Conservation (phyloP, 2,797 vertebrate species). For the Monodelphis domestica region DNA sequence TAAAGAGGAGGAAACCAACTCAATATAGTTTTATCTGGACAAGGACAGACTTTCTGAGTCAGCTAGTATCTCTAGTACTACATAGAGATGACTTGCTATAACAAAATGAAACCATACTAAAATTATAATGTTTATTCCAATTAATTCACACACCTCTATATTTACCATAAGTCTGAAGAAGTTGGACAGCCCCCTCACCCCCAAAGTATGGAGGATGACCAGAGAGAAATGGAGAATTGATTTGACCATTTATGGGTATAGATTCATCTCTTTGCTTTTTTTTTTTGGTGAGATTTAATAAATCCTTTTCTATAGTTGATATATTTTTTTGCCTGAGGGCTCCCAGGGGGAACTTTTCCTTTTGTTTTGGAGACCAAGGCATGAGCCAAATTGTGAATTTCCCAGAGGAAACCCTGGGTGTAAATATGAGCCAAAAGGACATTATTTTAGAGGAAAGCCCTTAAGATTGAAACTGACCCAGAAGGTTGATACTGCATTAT, state of each 20-base stretch:
- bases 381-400: neutral
- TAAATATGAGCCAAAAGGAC: neutral
- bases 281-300: neutral
- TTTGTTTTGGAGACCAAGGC: neutral
- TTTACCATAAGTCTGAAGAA: neutral
- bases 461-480: neutral
- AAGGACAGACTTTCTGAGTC: neutral
- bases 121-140: neutral
- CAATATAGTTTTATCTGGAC: neutral
- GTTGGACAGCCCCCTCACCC: neutral
- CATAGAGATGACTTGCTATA: neutral
- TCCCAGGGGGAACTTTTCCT: neutral
- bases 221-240: neutral
- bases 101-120: neutral
- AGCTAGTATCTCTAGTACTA: neutral
- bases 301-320: neutral
- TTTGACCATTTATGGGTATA: neutral
- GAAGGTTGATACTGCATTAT: neutral
- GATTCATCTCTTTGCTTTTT: neutral
- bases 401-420: neutral
- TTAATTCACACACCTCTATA: neutral
- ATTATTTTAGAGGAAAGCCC: neutral
- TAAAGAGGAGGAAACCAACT: neutral
- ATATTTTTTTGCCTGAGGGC: neutral
- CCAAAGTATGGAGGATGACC: neutral